Evolutionary conservation across 2,797 vertebrate genomes (phyloP).

Genomic region (Amphiprion clarkii): DNA sequence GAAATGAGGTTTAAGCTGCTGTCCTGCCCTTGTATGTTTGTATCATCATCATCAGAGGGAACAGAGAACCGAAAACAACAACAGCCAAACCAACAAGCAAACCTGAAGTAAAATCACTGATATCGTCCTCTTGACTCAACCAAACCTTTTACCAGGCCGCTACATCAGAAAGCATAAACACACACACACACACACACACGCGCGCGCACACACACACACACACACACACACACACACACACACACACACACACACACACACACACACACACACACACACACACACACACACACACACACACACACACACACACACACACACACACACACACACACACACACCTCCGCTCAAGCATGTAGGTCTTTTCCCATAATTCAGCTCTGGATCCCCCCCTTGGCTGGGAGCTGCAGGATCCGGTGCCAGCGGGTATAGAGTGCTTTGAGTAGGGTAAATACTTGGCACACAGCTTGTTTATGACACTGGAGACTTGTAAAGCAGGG

Average conservation of each 20-base stretch:
- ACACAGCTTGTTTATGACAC: constrained; percentile 72
- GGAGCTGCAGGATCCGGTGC: constrained; percentile 21
- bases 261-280: not conserved
- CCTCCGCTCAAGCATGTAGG: constrained; percentile 15
- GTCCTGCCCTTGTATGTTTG: no score
- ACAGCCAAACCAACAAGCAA: not conserved
- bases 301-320: not conserved
- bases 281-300: not conserved
- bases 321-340: constrained; percentile 7
- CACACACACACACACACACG: not conserved
- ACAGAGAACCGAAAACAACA: no score
- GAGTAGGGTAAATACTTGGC: constrained; percentile 69
- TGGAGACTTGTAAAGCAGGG: constrained; percentile 41
- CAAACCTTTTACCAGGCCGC: not conserved
- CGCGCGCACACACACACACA: not conserved
- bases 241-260: constrained; percentile 7
- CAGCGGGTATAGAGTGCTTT: constrained; percentile 48
- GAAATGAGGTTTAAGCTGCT: no score
- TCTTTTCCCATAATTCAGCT: constrained; percentile 47
- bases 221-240: not conserved
- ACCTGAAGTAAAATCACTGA: not conserved
- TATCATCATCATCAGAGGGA: no score
- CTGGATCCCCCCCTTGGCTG: constrained; percentile 58
- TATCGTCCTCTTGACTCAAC: not conserved
- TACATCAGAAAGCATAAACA: not conserved